Base-by-base conservation (phyloP, 2,888 invertebrate species). In the Tetanocera ferruginea region DNA sequence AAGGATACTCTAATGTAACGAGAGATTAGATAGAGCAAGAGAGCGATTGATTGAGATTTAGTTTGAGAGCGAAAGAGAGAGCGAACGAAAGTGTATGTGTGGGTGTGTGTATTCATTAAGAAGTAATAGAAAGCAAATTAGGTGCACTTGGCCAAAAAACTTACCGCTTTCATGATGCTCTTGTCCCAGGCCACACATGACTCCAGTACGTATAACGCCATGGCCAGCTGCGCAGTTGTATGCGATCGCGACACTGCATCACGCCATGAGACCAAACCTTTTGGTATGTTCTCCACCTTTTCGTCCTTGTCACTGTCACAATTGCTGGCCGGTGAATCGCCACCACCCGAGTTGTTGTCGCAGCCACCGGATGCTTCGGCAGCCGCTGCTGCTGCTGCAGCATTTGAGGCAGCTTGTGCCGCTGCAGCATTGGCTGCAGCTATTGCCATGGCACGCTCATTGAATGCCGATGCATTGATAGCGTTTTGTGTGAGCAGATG, bases 161-260 rank as follows among this genome's bases (percentile, higher is more conserved):
- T 94, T 92, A 98, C 98, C 91, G 98, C 98, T 93, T 98, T 98
- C 98, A 99, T 98, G 87, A 98, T 96, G 91, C 98, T 98, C 91
- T 98, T 98, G 91, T 99, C 98, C 99, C 99, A 99, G 55, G 98
- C 98, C 85, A 99, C 96, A 88, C 95, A 95, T 2, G 95, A 94
- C 88, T 98, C 97, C 82, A 99, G 91, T 85, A 96, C 95, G 86
- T 96, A 95, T 78, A 97, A 92, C 84, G 96, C 94, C 94, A 97
- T 94, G 28, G 96, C 95, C 31, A 98, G 91, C 87, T 98, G 98
- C 0, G 98, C 96, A 0, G 97, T 94, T 0, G 97, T 97, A 85
- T 93, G 94, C 66, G 97, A 95, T 71, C 95, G 93, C 0, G 93
- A 91, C 0, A 98, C 95, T 0, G 96, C 97, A 83, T 96, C 96